Conservation (phyloP, 2,797 vertebrate genomes). For the Gymnocypris eckloni region DNA sequence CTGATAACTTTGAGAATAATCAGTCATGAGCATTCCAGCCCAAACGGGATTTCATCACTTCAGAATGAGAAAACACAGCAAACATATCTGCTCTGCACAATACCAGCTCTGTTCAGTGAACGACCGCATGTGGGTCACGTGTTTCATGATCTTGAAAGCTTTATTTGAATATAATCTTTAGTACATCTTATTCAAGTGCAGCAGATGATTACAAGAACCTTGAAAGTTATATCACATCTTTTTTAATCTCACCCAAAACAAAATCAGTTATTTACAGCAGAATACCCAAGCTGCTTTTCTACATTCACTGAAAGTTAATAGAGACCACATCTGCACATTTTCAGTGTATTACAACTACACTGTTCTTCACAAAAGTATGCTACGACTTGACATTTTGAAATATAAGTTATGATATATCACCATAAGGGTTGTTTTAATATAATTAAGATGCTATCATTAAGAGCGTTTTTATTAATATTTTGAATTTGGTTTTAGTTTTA, state of each 20-base stretch:
- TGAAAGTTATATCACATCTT: neutral
- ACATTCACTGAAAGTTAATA: neutral
- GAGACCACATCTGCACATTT: neutral
- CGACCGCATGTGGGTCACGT: neutral
- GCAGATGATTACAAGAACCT: neutral
- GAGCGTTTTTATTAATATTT: no score
- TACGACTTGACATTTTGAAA: neutral
- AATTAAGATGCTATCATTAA: no score
- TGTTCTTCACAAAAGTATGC: neutral
- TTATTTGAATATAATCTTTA: neutral
- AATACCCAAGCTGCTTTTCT: neutral
- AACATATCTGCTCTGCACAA: slow-evolving; percentile 4
- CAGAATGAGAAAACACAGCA: slow-evolving; percentile 33
- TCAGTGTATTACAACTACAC: neutral
- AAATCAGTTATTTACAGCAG: neutral
- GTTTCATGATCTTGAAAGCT: neutral
- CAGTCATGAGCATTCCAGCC: neutral
- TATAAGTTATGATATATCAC: neutral
- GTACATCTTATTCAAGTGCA: neutral
- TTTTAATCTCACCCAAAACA: neutral
- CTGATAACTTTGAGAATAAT: slow-evolving; percentile 15
- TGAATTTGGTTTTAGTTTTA: neutral
- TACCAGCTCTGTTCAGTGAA: neutral
- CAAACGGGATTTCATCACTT: slow-evolving; percentile 20
- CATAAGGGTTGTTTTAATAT: no score